Percentiles rank a stretch among this genome's conserved stretches.
These are phyloP conservation scores for Drosophila cyrtoloma DNA, from an alignment of 2,888 invertebrate species.

Conservation along the genomic window DNA sequence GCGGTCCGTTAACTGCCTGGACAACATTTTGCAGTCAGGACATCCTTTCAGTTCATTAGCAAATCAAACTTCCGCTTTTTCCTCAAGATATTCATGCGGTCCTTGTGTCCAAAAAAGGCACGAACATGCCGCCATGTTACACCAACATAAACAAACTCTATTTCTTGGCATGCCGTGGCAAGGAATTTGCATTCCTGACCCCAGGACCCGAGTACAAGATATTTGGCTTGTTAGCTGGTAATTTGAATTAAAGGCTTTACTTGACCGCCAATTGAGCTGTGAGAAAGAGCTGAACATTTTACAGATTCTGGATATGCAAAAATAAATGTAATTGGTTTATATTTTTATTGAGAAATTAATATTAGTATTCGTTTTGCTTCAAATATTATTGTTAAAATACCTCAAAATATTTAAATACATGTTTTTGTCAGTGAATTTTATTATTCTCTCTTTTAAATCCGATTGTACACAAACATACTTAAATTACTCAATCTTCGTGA, in stretches of 20 bases:
- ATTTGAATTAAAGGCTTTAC: constrained; percentile 72
- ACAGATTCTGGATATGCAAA: background rate
- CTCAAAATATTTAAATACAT: background rate
- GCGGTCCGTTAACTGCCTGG: constrained; percentile 28
- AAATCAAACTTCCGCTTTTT: constrained; percentile 80
- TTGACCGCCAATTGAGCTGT: constrained; percentile 33
- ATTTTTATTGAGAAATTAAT: background rate
- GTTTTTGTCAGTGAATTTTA: background rate
- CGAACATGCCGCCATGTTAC: constrained; percentile 37
- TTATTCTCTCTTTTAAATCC: background rate
- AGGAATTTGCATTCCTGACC: constrained; percentile 70
- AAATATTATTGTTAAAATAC: background rate
- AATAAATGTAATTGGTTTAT: background rate
- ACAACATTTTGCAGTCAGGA: constrained; percentile 49
- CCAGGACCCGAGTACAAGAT: constrained; percentile 41
- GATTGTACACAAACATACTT: background rate
- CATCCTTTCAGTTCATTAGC: constrained; percentile 78
- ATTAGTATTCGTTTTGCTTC: background rate
- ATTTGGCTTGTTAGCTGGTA: constrained; percentile 65
- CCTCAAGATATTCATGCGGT: constrained; percentile 61
- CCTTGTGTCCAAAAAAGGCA: constrained; percentile 39
- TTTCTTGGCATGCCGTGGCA: constrained; percentile 21
- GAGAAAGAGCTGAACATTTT: background rate
- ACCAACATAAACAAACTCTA: constrained; percentile 52
- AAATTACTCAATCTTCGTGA: background rate